phyloP scores from a whole-genome alignment of 2,888 invertebrate genomes.

The Tenthredo notha region DNA sequence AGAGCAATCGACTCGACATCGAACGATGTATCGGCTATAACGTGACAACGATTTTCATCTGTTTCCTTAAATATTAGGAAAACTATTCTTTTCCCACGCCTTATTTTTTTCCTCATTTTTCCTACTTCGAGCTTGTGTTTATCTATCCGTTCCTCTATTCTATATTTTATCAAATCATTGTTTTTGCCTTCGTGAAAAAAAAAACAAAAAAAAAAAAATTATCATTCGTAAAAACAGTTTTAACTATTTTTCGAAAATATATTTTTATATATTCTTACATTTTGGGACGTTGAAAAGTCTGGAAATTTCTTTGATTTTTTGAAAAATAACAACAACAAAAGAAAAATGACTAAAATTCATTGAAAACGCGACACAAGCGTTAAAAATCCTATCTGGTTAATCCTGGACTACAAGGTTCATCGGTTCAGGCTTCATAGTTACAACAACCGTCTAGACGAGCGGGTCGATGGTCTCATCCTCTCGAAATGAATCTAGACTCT shows the following conservation, averaged over 20 bases:
- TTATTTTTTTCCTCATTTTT: neutral
- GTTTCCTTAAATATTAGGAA: neutral
- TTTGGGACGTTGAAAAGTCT: too few species aligned
- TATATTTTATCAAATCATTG: neutral
- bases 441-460: slow-evolving; percentile 50
- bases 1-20: slow-evolving; percentile 16
- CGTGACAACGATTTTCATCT: slow-evolving; percentile 19
- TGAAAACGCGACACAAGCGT: neutral
- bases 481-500: slow-evolving; percentile 47
- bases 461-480: slow-evolving; percentile 53
- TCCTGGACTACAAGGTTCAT: slow-evolving; percentile 45
- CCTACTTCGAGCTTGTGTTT: neutral
- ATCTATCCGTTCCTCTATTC: neutral
- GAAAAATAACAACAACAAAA: too few species aligned
- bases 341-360: too few species aligned
- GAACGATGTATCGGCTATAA: neutral
- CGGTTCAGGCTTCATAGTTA: slow-evolving; percentile 47
- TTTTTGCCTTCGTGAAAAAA: too few species aligned
- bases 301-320: too few species aligned
- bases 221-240: too few species aligned
- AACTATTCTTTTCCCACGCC: neutral
- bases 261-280: too few species aligned
- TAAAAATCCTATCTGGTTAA: slow-evolving; percentile 17
- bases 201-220: too few species aligned
- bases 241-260: too few species aligned